Conservation (phyloP, 2,113 vertebrate species). For the Platysteira castanea region DNA sequence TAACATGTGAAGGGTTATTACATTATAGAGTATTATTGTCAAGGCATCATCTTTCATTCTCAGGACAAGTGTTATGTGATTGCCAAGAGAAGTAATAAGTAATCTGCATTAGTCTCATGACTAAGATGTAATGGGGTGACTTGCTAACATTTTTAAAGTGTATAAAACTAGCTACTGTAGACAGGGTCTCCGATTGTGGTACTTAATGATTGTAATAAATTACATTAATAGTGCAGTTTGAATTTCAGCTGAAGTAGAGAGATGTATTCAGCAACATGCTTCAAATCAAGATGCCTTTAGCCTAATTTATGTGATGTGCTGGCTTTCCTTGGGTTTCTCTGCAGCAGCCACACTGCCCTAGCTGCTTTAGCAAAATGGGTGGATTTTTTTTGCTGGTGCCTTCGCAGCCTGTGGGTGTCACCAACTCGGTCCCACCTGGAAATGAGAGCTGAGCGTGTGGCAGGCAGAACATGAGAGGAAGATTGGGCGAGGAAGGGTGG, state of each 20-base stretch:
- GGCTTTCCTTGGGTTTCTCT: neutral
- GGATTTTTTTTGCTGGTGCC: neutral
- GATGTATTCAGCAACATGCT: slow-evolving; percentile 41
- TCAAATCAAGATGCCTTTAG: slow-evolving; percentile 46
- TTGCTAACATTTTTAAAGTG: slow-evolving; percentile 40
- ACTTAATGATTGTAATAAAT: slow-evolving; percentile 59
- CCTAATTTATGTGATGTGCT: neutral
- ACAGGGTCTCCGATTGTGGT: slow-evolving; percentile 17
- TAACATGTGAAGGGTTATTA: slow-evolving; percentile 61
- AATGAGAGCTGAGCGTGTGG: neutral
- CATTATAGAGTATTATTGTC: slow-evolving; percentile 55
- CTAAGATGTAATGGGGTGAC: slow-evolving; percentile 54
- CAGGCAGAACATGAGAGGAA: neutral
- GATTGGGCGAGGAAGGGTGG: neutral
- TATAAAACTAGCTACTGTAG: slow-evolving; percentile 29
- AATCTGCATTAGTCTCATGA: slow-evolving; percentile 57
- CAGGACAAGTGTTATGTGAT: slow-evolving; percentile 42
- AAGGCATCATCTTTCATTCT: slow-evolving; percentile 61
- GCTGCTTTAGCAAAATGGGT: neutral
- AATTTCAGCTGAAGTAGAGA: slow-evolving; percentile 8
- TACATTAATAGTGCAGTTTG: slow-evolving; percentile 23
- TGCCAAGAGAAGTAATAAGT: slow-evolving; percentile 60
- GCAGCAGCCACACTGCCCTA: neutral
- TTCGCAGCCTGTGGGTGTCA: neutral
- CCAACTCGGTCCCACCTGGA: neutral